Evolutionary conservation across 1,140 invertebrate genomes (phyloP), one percentile per base, ranked within the genome.

Genomic region (Ceratina australensis): DNA sequence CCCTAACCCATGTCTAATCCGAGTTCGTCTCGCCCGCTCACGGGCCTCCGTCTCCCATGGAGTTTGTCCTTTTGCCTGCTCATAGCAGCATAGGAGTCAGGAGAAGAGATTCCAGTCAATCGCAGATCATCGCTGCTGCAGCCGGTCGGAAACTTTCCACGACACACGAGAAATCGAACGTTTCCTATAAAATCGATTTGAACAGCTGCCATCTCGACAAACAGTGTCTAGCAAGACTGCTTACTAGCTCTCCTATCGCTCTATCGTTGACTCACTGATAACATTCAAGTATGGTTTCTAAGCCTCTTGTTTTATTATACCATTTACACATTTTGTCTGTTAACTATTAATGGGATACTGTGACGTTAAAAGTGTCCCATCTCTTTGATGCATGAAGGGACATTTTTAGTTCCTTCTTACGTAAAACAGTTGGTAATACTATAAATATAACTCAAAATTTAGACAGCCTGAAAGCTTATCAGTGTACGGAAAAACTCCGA

Each of bases 1-100:
- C 86, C 78, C 81, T 84, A 86, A 83, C 78, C 87, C 86, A 80
- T 88, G 87, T 87, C 90, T 91, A 91, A 91, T 91, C 88, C 88
- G 77, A 78, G 81, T 90, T 90, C 88, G 89, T 90, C 72, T 87
- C 87, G 87, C 78, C 79, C 80, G 87, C 83, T 89, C 88, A 87
- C 87, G 85, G 83, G 82, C 79, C 15, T n/a, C 52, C 81, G 81
- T 84, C 78, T 74, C 71, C 78, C 80, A 86, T 79, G 66, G 76
- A 80, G 81, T 56, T 79, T 83, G 77, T 80, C 66, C 83, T 82
- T 82, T 79, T 77, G 82, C 75, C 78, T 72, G 83, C 20, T 81
- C 82, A 69, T 69, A 54, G 42, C 52, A 24, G 47, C 0, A 28
- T 0, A 22, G 28, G 65, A 54, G 12, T 52, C 15, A 18, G 54